Base-by-base conservation (phyloP, 2,113 vertebrate genomes). In the Sapayoa aenigma region DNA sequence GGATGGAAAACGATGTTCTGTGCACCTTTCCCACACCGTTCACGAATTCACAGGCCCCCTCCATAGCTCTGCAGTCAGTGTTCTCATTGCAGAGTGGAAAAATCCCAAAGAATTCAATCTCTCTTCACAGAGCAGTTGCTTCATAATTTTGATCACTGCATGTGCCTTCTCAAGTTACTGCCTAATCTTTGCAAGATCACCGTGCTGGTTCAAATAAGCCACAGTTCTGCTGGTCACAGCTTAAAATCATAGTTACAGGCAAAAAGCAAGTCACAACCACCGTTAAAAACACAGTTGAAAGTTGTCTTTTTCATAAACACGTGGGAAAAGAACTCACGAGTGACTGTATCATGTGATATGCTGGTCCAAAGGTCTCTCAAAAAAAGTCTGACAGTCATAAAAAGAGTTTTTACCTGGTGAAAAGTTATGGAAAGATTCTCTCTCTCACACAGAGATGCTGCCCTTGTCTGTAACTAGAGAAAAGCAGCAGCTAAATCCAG, bases 61-160 rank as follows among this genome's bases (percentile, higher is more conserved):
- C 59, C 41, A 13, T 22, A 88, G 58, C 46, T 74, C 75, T 59
- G 75, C 74, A 19, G 19, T 56, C 22, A 42, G 22, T 15, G 41
- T 41, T 92, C 79, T 53, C 63, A 4, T 39, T 19, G 30, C 41
- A 55, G 80, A 80, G 66, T 37, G 63, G 71, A 92, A 95, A 93
- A 92, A 77, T 28, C 79, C 90, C 42, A 1, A 73, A 76, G 66
- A 88, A 90, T 80, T 84, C 92, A 8, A 86, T 90, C 94, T 93
- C 86, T 94, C 90, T 56, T 93, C 86, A 25, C 86, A 23, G 63
- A 92, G 73, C 95, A 96, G 95, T 97, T 94, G 89, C 71, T 93
- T 55, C 89, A 16, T 27, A 22, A 71, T 86, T 86, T n/a, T 46
- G 65, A 77, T 71, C 37, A 7, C 85, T 76, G 0, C 5, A 12